These are phyloP conservation scores for Chymomyza procnemis DNA, from an alignment of 2,888 invertebrate genomes.

Conservation along the genomic window DNA sequence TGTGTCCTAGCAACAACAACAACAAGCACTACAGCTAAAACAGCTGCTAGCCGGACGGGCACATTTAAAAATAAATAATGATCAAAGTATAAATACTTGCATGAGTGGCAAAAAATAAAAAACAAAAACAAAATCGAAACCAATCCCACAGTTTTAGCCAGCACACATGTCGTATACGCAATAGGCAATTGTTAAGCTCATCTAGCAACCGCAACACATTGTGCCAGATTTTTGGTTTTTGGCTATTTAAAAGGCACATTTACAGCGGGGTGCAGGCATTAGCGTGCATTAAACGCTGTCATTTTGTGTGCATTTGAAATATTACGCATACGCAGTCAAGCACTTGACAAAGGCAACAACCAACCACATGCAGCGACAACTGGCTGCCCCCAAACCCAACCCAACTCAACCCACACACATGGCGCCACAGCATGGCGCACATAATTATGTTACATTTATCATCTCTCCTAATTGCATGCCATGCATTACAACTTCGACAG, in stretches of 20 bases:
- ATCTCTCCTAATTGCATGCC: constrained; percentile 58
- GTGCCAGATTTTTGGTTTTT: not conserved
- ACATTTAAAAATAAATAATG: constrained; percentile 70
- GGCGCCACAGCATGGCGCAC: not conserved
- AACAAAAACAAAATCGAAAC: not conserved
- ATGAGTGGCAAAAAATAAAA: not conserved
- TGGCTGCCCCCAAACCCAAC: not conserved
- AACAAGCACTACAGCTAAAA: constrained; percentile 29
- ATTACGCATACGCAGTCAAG: constrained; percentile 47
- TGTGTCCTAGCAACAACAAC: constrained; percentile 45
- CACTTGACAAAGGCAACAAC: constrained; percentile 4
- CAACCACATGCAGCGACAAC: not conserved
- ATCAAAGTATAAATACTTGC: constrained; percentile 52
- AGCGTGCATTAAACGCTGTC: not conserved
- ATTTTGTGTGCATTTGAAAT: constrained; percentile 31
- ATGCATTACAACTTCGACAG: constrained; percentile 35
- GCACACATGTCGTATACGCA: not conserved
- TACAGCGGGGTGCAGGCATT: not conserved
- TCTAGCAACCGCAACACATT: not conserved
- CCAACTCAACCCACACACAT: not conserved
- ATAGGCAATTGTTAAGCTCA: not conserved
- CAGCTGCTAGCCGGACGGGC: constrained; percentile 30
- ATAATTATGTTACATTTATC: constrained; percentile 59
- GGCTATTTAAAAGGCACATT: not conserved
- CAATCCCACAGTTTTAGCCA: not conserved